phyloP scores from a whole-genome alignment of 2,888 invertebrate genomes.

The Nyleta sp. region DNA sequence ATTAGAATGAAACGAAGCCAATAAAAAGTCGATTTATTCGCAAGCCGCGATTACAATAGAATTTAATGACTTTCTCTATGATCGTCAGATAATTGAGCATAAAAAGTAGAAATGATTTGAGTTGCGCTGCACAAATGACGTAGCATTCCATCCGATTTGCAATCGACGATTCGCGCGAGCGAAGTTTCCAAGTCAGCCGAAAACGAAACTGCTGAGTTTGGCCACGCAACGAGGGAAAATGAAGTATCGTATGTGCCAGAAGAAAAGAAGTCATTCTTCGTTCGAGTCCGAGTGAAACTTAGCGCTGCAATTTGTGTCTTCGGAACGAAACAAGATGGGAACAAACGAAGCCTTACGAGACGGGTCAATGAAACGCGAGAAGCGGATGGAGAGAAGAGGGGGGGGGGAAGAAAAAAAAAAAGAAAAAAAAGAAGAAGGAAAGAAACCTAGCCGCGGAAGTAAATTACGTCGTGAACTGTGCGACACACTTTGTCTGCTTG shows the following conservation, averaged over 20 bases:
- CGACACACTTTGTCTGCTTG: constrained; percentile 59
- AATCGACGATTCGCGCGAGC: background rate
- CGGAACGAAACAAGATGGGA: constrained; percentile 59
- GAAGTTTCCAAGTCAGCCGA: background rate
- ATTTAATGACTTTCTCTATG: constrained; percentile 4
- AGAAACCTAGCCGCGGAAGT: constrained; percentile 66
- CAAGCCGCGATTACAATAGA: background rate
- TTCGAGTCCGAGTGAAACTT: constrained; percentile 37
- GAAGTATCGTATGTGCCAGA: constrained; percentile 15
- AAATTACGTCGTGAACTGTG: constrained; percentile 56
- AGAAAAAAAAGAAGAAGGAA: background rate
- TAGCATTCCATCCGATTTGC: background rate
- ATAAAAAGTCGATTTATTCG: background rate
- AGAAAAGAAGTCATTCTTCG: constrained; percentile 24
- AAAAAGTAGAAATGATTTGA: constrained; percentile 4
- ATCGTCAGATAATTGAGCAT: no score
- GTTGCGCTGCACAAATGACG: background rate
- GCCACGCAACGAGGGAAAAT: constrained; percentile 7
- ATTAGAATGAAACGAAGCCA: background rate
- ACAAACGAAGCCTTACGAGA: constrained; percentile 68
- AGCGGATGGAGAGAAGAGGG: constrained; percentile 46
- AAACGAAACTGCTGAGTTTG: constrained; percentile 1
- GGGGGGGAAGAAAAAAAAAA: constrained; percentile 44
- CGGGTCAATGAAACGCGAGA: constrained; percentile 71
- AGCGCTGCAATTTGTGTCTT: constrained; percentile 46